A percentile compares a stretch with the other conserved stretches of the same genome.
Conservation (phyloP, 2,888 invertebrate species). For the Zaprionus lineosus region DNA sequence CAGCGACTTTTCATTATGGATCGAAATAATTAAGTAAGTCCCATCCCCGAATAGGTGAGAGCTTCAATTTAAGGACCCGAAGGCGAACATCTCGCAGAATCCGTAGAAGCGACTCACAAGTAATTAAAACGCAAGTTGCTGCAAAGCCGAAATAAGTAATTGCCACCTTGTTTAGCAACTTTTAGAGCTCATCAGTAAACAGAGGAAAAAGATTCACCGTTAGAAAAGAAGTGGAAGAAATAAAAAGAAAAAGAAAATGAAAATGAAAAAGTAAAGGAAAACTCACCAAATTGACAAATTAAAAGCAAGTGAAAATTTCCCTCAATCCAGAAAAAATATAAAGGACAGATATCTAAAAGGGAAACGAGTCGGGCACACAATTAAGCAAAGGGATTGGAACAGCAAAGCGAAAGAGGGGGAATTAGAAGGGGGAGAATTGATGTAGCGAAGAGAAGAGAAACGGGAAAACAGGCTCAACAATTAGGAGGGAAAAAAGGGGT, state of each 20-base stretch:
- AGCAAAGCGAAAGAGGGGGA: slow-evolving; percentile 12
- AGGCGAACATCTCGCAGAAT: slow-evolving; percentile 2
- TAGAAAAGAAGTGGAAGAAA: slow-evolving; percentile 15
- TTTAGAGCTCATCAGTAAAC: slow-evolving; percentile 68
- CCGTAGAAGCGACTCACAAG: slow-evolving; percentile 20
- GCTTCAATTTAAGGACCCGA: slow-evolving; percentile 29
- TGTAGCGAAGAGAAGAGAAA: neutral
- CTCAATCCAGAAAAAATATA: slow-evolving; percentile 27
- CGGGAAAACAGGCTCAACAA: slow-evolving; percentile 55
- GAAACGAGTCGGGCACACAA: slow-evolving; percentile 56
- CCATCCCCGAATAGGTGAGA: slow-evolving; percentile 14
- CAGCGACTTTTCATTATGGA: too few species aligned
- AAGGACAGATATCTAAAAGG: slow-evolving; percentile 49
- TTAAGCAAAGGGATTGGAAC: slow-evolving; percentile 62
- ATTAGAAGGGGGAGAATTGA: neutral
- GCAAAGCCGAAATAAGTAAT: slow-evolving; percentile 69
- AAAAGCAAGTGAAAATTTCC: slow-evolving; percentile 69
- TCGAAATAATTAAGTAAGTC: neutral
- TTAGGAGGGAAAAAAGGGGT: slow-evolving; percentile 52
- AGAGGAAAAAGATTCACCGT: slow-evolving; percentile 10
- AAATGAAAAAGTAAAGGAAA: slow-evolving; percentile 17
- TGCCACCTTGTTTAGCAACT: slow-evolving; percentile 73
- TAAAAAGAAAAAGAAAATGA: slow-evolving; percentile 3
- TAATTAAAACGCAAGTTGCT: slow-evolving; percentile 62
- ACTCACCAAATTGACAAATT: slow-evolving; percentile 72